A percentile compares a stretch with the other conserved stretches of the same genome.
These are phyloP conservation scores for Cantharis rufa DNA, from an alignment of 2,888 invertebrate species.

Conservation along the genomic window DNA sequence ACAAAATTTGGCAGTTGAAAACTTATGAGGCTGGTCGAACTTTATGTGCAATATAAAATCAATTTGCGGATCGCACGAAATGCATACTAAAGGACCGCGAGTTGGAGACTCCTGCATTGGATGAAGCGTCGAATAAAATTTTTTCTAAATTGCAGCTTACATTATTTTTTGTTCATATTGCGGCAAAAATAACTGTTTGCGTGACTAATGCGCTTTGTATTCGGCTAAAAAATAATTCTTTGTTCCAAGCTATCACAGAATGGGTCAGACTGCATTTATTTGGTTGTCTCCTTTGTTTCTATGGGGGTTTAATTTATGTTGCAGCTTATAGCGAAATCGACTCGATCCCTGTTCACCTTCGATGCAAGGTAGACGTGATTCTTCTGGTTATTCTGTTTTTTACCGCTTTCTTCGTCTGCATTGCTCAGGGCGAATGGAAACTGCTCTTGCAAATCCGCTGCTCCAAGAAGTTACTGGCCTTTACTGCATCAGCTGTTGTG, in stretches of 20 bases:
- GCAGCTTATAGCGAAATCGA: background rate
- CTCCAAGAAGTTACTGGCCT: constrained; percentile 40
- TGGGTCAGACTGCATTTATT: constrained; percentile 16
- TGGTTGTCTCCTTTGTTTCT: constrained; percentile 9
- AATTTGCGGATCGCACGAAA: background rate
- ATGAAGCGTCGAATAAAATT: background rate
- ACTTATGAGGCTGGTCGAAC: background rate
- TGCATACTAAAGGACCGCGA: background rate
- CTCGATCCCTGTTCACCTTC: constrained; percentile 19
- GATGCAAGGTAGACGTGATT: constrained; percentile 19
- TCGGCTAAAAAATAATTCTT: constrained; percentile 25
- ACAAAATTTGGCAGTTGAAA: background rate
- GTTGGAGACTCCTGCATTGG: background rate
- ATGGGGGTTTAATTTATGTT: constrained; percentile 11
- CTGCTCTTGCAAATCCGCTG: constrained; percentile 7
- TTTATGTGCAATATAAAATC: background rate
- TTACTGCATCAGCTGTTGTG: constrained; percentile 36
- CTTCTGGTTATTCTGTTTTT: constrained; percentile 12
- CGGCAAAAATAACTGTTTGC: background rate
- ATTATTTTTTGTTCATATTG: background rate
- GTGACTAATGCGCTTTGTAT: constrained; percentile 14
- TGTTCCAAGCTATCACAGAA: constrained; percentile 7
- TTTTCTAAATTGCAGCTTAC: background rate
- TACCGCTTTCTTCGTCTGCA: constrained; percentile 7
- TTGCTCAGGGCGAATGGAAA: background rate